Evolutionary conservation across 2,113 vertebrate species (phyloP).

Genomic region (Gallinago media): DNA sequence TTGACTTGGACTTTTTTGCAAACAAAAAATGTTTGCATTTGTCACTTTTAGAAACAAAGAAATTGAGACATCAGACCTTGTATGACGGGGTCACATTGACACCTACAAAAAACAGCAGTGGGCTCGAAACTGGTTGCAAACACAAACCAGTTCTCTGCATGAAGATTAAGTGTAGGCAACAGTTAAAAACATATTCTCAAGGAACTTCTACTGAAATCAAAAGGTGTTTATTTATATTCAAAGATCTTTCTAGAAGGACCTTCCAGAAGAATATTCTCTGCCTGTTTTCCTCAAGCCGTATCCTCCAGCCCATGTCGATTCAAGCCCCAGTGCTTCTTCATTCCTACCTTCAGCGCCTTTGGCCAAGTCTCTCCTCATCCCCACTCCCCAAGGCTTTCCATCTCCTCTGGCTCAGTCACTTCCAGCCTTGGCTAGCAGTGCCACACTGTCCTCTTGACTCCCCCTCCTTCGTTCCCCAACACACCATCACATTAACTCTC

Average conservation of each 20-base stretch:
- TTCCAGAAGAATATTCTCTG: background rate
- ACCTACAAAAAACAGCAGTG: background rate
- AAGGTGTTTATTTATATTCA: background rate
- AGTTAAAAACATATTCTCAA: background rate
- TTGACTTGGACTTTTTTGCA: background rate
- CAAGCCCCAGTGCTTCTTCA: background rate
- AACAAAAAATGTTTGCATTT: background rate
- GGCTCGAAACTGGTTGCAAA: background rate
- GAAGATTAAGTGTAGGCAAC: background rate
- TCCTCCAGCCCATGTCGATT: background rate
- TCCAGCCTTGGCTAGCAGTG: background rate
- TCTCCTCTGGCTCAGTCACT: background rate
- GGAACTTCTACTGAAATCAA: background rate
- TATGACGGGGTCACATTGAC: background rate
- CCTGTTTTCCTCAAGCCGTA: background rate
- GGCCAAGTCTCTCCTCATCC: background rate
- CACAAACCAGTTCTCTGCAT: background rate
- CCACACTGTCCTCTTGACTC: background rate
- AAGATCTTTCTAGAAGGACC: background rate
- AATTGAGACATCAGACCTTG: background rate
- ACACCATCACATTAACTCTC: fast-evolving
- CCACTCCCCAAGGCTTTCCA: background rate
- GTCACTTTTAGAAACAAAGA: background rate
- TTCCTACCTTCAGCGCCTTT: background rate
- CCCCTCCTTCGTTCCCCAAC: background rate